Evolutionary conservation across 2,113 vertebrate species (phyloP).

Genomic region (Philantomba maxwellii): DNA sequence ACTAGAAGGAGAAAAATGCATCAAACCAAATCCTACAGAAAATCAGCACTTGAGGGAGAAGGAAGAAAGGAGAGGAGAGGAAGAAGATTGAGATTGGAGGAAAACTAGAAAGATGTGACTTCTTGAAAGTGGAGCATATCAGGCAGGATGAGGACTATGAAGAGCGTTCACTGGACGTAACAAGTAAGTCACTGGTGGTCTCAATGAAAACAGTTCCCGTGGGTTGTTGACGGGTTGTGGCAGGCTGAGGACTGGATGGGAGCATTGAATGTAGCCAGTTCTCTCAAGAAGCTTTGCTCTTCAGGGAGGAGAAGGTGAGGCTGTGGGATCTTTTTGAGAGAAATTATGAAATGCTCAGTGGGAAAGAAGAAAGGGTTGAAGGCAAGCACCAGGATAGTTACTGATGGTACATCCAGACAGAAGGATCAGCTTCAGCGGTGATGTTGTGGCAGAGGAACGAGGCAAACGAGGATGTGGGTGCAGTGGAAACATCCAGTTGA

Average conservation of each 20-base stretch:
- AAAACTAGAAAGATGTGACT: not conserved
- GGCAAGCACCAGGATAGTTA: not conserved
- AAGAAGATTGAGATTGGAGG: not conserved
- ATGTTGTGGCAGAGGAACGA: not conserved
- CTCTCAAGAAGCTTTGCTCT: not conserved
- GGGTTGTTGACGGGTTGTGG: not conserved
- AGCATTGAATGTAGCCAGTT: not conserved
- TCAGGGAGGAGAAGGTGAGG: not conserved
- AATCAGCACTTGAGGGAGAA: not conserved
- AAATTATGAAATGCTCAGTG: not conserved
- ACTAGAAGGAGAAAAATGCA: not conserved
- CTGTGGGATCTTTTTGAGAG: not conserved
- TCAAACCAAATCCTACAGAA: not conserved
- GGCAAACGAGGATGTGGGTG: not conserved
- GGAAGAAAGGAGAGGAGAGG: not conserved
- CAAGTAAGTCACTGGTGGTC: not conserved
- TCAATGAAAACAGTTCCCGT: not conserved
- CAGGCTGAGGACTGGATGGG: not conserved
- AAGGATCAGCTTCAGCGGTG: not conserved
- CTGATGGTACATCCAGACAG: not conserved
- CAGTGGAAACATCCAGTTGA: not conserved
- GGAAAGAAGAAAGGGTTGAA: not conserved
- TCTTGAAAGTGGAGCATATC: not conserved
- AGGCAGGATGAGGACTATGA: not conserved
- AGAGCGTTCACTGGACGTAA: not conserved